Conservation (phyloP, 2,113 vertebrate genomes). For the Ardeotis arabs region DNA sequence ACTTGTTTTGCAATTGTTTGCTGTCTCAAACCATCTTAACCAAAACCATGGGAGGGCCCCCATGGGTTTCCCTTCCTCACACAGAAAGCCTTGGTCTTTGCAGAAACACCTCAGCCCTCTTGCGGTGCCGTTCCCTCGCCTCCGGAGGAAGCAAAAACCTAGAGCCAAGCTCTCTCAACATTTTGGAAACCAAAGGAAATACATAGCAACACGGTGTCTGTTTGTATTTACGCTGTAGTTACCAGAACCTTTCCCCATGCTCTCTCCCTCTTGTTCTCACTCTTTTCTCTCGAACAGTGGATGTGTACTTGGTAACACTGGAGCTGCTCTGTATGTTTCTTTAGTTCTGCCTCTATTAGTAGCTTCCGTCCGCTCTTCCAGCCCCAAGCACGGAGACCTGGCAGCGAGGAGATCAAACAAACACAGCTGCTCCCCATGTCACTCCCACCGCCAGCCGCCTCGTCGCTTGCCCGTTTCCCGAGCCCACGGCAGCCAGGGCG, state of each 20-base stretch:
- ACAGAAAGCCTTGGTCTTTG: neutral
- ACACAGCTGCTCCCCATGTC: conserved; percentile 71
- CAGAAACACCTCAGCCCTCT: neutral
- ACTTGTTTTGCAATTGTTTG: neutral
- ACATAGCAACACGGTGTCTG: neutral
- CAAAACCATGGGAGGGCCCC: neutral
- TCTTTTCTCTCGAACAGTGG: neutral
- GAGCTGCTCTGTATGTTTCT: conserved; percentile 38
- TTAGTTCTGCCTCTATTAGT: conserved; percentile 63
- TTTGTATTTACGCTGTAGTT: conserved; percentile 11
- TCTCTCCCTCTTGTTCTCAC: neutral
- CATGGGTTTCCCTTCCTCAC: neutral
- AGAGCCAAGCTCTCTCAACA: neutral
- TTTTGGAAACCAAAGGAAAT: conserved; percentile 12
- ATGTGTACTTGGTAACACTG: conserved; percentile 7
- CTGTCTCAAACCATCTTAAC: neutral
- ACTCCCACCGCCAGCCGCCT: neutral
- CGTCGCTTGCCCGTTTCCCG: neutral
- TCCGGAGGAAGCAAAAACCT: neutral
- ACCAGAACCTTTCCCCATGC: neutral
- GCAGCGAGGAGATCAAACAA: conserved; percentile 72
- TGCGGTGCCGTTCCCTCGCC: rapidly evolving
- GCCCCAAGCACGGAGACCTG: conserved; percentile 32
- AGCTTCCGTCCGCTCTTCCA: conserved; percentile 55
- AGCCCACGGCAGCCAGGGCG: neutral